Evolutionary conservation across 2,113 vertebrate genomes (phyloP), one percentile per base, ranked within the genome.

Genomic region (Neodontobutis hainanensis): DNA sequence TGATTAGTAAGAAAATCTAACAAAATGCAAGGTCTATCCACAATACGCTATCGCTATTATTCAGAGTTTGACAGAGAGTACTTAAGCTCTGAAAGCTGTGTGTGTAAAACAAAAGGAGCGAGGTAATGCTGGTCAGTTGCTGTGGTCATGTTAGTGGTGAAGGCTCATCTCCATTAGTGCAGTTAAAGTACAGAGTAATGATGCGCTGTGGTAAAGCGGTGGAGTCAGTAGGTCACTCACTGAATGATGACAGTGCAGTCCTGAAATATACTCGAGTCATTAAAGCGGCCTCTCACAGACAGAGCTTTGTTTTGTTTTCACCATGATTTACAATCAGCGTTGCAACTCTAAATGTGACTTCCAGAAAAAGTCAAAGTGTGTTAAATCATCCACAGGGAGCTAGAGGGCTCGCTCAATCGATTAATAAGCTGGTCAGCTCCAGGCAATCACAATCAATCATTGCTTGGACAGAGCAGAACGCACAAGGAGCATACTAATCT

Each of bases 391-490:
- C 65, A 61, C 70, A 16, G 53, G 73, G 78, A 79, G 88, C 74
- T 57, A 49, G 4, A 12, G 56, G 68, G 72, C 87, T 88, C 64
- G 63, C 78, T 14, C 72, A 84, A 91, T 88, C 85, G 67, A 89
- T 90, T 89, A 86, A 89, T 89, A 88, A 90, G 71, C 80, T 69
- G 76, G 80, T 88, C 88, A 78, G 71, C 67, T 65, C 62, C 57
- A 62, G 70, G 87, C 83, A 10, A 68, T 77, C 61, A 82, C 74
- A 87, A 92, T 92, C 80, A 90, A 89, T 92, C 88, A 91, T 53
- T 59, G 51, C 32, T 35, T 56, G 81, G 62, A 77, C 69, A 73
- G 72, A 38, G 19, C 19, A 38, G 67, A 82, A 61, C 64, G 74
- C 66, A 64, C 40, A 68, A 66, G 40, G 34, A 77, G 66, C 55